Base-by-base conservation (phyloP, 2,113 vertebrate genomes). In the Guaruba guarouba region DNA sequence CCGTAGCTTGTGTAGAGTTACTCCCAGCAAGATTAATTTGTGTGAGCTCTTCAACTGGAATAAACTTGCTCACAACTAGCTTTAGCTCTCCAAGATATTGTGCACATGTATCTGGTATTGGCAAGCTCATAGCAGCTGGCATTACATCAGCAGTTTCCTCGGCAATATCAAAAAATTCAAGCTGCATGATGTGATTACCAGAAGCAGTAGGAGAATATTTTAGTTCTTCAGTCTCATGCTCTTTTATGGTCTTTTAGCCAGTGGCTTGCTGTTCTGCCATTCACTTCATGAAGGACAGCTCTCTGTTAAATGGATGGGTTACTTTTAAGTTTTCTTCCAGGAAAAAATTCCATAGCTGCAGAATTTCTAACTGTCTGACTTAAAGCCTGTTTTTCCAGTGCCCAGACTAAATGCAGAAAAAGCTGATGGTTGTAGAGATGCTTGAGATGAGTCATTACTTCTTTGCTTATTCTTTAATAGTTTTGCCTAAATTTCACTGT, bases 171-270 rank as follows among this genome's bases (percentile, higher is more conserved):
- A 92, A 93, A 96, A 88, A 55, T 35, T 91, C 62, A 75, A 79
- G 69, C 57, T 89, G 39, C 91, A 82, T 77, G 79, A 84, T 95
- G 25, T 52, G 90, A 63, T 93, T 95, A 90, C 82, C 71, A 93
- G 68, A 93, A 95, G 63, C 71, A 83, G 76, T 70, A 43, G 88
- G 68, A 90, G 49, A 92, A 94, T 83, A 94, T 92, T 83, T 92
- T 95, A 86, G 81, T 95, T 90, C 76, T 93, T 94, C 64, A 46
- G 31, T 81, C 46, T 86, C 12, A 16, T 51, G n/a, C 49, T 86
- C 57, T 78, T 90, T 70, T 13, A 68, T 12, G 11, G 20, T 64
- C 37, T 88, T 91, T 89, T 86, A 92, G 77, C 91, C 29, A 25
- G 37, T 84, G 43, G 55, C 61, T 95, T 41, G 15, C 64, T 78